Evolutionary conservation across 2,888 invertebrate genomes (phyloP).

Genomic region (Andrena chrysosceles): DNA sequence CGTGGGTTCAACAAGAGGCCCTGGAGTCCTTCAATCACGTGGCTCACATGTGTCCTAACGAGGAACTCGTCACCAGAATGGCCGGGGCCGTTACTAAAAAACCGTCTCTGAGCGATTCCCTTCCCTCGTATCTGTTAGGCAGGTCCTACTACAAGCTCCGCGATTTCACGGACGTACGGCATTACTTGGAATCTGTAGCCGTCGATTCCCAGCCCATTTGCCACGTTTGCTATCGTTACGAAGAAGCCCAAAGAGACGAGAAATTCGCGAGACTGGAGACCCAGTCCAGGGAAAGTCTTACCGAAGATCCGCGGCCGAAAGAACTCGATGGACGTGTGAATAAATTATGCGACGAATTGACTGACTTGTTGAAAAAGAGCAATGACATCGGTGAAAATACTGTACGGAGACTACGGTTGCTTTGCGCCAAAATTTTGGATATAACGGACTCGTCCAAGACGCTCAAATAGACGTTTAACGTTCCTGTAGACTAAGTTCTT

Average conservation of each 20-base stretch:
- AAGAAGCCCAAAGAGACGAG: conserved; percentile 66
- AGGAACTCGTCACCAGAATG: conserved; percentile 74
- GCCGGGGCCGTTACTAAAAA: conserved; percentile 68
- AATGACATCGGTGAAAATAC: conserved; percentile 55
- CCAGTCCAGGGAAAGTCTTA: background rate
- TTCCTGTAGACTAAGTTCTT: background rate
- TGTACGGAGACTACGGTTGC: conserved; percentile 31
- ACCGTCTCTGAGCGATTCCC: conserved; percentile 65
- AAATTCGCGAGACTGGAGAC: conserved; percentile 68
- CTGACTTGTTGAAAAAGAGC: conserved; percentile 61
- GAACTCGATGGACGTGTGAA: conserved; percentile 67
- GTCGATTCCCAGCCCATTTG: background rate
- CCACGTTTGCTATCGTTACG: conserved; percentile 46
- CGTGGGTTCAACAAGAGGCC: conserved; percentile 78
- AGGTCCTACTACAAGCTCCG: conserved; percentile 56
- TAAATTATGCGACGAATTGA: conserved; percentile 73
- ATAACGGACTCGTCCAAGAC: background rate
- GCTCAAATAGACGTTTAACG: background rate
- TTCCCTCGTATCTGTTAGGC: conserved; percentile 76
- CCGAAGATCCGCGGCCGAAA: background rate
- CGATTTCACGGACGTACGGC: conserved; percentile 60
- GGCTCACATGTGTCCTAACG: conserved; percentile 73
- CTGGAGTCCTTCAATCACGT: conserved; percentile 79
- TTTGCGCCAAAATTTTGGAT: conserved; percentile 37
- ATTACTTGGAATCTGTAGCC: conserved; percentile 68